Conservation (phyloP, 2,113 vertebrate genomes). For the Tinamus guttatus region DNA sequence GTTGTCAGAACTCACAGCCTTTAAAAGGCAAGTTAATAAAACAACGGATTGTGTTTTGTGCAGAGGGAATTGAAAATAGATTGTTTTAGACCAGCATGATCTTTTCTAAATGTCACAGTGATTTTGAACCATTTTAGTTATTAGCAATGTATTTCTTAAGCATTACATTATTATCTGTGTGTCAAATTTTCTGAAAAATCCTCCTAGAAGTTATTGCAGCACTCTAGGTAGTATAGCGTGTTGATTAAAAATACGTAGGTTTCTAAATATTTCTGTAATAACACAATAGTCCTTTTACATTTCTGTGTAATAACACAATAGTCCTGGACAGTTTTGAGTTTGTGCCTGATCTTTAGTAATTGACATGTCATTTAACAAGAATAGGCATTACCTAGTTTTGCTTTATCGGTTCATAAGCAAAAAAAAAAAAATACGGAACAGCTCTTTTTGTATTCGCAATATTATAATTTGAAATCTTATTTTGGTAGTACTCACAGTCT, state of each 20-base stretch:
- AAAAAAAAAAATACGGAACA: conserved; percentile 55
- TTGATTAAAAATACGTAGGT: not conserved
- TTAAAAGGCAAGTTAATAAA: not conserved
- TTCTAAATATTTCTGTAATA: conserved; percentile 12
- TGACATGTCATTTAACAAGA: conserved; percentile 58
- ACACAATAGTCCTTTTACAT: not conserved
- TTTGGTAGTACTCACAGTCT: conserved; percentile 77
- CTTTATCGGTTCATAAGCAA: conserved; percentile 60
- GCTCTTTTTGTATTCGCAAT: conserved; percentile 68
- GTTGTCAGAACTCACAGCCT: rapidly evolving
- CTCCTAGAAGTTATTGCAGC: not conserved
- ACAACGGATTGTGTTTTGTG: not conserved
- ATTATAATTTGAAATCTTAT: conserved; percentile 80
- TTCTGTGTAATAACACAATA: not conserved
- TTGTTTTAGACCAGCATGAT: not conserved
- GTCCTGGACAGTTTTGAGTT: not conserved
- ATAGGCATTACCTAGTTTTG: conserved; percentile 32
- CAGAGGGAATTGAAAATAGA: not conserved
- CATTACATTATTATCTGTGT: not conserved
- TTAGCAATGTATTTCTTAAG: not conserved
- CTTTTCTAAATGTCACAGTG: not conserved
- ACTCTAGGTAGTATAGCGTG: not conserved
- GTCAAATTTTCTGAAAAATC: not conserved
- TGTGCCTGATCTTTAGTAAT: conserved; percentile 54
- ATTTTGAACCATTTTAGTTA: conserved; percentile 9